Conservation (phyloP, 2,113 vertebrate species). For the Phocoena phocoena region DNA sequence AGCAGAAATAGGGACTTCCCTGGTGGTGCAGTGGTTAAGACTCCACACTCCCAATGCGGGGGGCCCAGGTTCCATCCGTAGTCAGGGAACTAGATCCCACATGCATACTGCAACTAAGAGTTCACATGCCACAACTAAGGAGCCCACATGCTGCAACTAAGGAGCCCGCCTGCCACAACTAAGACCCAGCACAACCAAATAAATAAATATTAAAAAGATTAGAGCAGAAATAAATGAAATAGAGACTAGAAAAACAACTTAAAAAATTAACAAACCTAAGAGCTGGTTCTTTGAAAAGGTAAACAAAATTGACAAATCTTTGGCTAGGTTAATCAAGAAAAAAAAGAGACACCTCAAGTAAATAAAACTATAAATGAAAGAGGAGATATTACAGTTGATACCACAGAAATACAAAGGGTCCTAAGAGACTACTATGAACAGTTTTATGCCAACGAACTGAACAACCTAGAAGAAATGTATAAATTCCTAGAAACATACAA, state of each 20-base stretch:
- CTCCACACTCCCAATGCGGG: no score
- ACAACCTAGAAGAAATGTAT: background rate
- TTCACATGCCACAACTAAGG: no score
- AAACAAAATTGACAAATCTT: background rate
- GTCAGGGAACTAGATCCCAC: no score
- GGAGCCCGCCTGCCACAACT: no score
- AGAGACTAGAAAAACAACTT: background rate
- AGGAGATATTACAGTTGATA: background rate
- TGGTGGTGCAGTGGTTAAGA: no score
- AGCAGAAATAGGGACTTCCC: no score
- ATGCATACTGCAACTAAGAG: no score
- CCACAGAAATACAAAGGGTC: background rate
- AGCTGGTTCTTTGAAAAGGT: background rate
- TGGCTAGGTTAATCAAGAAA: background rate
- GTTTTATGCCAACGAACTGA: background rate
- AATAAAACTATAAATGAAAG: background rate
- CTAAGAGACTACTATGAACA: background rate
- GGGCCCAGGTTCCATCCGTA: no score
- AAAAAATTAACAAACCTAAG: background rate
- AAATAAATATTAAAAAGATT: background rate
- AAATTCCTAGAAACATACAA: background rate
- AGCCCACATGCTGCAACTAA: no score
- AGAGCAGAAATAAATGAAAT: constrained; percentile 8
- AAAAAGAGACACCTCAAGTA: background rate
- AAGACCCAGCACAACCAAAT: no score